Percentiles rank a stretch among this genome's conserved stretches.
Conservation (phyloP, 2,888 invertebrate genomes). For the Cinara cedri region DNA sequence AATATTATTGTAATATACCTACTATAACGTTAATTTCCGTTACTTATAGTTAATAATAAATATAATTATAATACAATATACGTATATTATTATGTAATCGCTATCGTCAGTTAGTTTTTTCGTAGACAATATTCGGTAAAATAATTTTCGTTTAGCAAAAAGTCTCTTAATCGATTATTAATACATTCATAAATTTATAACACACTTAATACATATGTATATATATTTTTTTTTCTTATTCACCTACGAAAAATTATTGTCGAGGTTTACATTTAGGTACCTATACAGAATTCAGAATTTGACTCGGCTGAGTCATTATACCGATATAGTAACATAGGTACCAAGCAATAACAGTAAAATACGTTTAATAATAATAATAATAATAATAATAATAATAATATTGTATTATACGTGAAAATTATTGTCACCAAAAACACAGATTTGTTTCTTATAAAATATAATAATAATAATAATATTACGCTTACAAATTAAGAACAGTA, state of each 20-base stretch:
- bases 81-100: slow-evolving; percentile 1
- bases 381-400: neutral
- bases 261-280: slow-evolving; percentile 42
- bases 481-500: neutral
- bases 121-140: too few species aligned
- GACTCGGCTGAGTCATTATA: neutral
- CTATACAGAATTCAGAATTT: slow-evolving; percentile 36
- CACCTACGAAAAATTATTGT: slow-evolving; percentile 44
- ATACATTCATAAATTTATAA: neutral
- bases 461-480: too few species aligned
- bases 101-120: too few species aligned
- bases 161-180: neutral
- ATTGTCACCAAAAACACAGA: slow-evolving; percentile 52
- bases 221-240: neutral
- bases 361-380: neutral
- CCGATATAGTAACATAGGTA: too few species aligned
- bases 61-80: too few species aligned
- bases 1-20: too few species aligned
- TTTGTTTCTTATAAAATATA: slow-evolving; percentile 40
- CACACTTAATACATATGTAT: neutral
- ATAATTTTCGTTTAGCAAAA: too few species aligned
- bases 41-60: slow-evolving; percentile 8
- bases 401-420: slow-evolving; percentile 23
- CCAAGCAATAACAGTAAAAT: neutral
- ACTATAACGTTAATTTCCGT: neutral